Conservation (phyloP, 1,140 invertebrate genomes). For the Acromyrmex heyeri region DNA sequence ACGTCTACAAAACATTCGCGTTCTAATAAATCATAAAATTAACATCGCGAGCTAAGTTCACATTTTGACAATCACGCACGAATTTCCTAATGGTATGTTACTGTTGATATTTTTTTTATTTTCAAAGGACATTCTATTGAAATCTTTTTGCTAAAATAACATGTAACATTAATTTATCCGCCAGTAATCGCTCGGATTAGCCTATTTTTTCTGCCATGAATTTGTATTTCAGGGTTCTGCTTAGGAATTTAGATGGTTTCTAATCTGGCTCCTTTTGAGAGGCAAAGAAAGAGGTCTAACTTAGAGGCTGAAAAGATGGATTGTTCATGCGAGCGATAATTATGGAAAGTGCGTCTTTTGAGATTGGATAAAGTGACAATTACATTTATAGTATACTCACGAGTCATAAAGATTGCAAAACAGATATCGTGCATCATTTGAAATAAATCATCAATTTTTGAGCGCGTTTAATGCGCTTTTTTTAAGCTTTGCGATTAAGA, state of each 20-base stretch:
- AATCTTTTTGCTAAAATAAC: neutral
- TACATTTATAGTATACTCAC: constrained; percentile 25
- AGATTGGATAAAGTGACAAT: neutral
- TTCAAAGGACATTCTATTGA: neutral
- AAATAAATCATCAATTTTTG: neutral
- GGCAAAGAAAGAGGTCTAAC: neutral
- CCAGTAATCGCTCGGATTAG: constrained; percentile 3
- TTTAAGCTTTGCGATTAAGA: neutral
- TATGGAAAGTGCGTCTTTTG: constrained; percentile 1
- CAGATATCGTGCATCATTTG: constrained; percentile 6
- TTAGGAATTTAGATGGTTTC: neutral
- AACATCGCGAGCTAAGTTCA: neutral
- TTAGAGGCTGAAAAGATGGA: neutral
- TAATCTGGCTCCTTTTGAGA: neutral
- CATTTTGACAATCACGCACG: neutral
- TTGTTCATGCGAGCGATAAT: neutral
- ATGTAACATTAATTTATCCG: neutral
- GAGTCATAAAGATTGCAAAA: neutral
- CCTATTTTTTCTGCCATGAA: neutral
- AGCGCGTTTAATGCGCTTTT: neutral
- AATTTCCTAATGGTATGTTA: neutral
- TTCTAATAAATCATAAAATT: neutral
- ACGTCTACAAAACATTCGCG: neutral
- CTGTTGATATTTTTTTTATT: neutral
- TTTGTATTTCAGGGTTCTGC: neutral